Conservation (phyloP, 1,140 invertebrate species). For the Nasonia vitripennis region DNA sequence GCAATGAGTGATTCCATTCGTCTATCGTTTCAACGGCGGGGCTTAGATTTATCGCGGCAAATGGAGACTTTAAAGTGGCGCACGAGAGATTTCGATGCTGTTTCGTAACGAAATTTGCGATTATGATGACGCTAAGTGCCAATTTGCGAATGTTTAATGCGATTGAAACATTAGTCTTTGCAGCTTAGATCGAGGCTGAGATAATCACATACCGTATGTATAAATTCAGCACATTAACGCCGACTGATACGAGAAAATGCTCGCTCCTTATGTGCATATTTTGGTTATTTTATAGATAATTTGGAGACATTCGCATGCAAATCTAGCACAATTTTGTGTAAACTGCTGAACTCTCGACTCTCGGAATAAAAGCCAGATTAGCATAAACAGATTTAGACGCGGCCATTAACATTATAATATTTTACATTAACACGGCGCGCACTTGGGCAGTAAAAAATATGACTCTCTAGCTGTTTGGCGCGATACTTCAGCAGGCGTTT, state of each 20-base stretch:
- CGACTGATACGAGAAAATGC: neutral
- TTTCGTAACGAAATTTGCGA: neutral
- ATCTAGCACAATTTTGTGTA: neutral
- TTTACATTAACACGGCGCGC: conserved; percentile 14
- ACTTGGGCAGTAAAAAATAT: neutral
- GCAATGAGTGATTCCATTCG: too few species aligned
- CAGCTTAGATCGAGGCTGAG: too few species aligned
- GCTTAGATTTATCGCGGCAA: too few species aligned
- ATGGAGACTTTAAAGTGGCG: neutral
- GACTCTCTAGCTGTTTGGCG: conserved; percentile 19
- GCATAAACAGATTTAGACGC: conserved; percentile 19
- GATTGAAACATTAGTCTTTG: conserved; percentile 2
- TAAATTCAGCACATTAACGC: too few species aligned
- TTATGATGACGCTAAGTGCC: neutral
- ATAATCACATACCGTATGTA: too few species aligned
- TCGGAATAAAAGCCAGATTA: conserved; percentile 4
- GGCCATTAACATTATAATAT: conserved; percentile 33
- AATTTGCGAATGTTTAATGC: neutral
- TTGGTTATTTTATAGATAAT: neutral
- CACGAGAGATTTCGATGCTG: too few species aligned
- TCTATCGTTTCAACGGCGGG: too few species aligned
- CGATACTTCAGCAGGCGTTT: neutral
- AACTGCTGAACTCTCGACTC: conserved; percentile 10
- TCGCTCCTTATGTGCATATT: neutral
- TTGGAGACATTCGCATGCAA: neutral